These are phyloP conservation scores for Platysternon megacephalum DNA, from an alignment of 2,113 vertebrate species.

Conservation along the genomic window DNA sequence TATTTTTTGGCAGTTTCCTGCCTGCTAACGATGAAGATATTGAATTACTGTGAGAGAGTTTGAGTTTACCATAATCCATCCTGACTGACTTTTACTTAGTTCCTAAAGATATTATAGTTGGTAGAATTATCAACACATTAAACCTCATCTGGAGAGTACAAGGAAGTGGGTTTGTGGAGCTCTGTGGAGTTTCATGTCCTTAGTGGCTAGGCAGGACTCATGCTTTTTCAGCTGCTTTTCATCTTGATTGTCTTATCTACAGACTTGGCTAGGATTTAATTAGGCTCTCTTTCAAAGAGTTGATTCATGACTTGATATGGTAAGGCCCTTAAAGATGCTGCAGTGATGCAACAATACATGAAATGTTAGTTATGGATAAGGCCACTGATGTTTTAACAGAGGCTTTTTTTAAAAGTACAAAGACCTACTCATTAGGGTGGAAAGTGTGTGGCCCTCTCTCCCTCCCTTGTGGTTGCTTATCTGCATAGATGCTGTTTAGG, in stretches of 20 bases:
- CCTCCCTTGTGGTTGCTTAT: not conserved
- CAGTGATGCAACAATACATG: not conserved
- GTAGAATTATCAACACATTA: not conserved
- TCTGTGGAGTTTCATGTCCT: not conserved
- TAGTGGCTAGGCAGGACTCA: not conserved
- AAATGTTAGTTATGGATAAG: not conserved
- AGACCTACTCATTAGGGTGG: not conserved
- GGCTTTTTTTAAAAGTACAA: not conserved
- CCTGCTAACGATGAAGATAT: not conserved
- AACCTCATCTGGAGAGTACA: not conserved
- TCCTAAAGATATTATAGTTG: not conserved
- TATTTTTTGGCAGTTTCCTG: not conserved
- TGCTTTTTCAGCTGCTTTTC: not conserved
- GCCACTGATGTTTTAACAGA: not conserved
- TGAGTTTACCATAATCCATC: not conserved
- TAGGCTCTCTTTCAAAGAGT: not conserved
- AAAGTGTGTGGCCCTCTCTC: not conserved
- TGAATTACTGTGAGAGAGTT: not conserved
- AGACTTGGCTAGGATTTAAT: not conserved
- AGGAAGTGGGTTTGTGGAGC: not conserved
- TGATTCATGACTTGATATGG: not conserved
- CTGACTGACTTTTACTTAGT: not conserved
- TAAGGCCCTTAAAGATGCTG: fast-evolving
- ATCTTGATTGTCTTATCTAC: not conserved
- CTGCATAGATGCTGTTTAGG: not conserved